A percentile compares a stretch with the other conserved stretches of the same genome.
Conservation (phyloP, 1,140 invertebrate genomes). For the Euglossa dilemma region DNA sequence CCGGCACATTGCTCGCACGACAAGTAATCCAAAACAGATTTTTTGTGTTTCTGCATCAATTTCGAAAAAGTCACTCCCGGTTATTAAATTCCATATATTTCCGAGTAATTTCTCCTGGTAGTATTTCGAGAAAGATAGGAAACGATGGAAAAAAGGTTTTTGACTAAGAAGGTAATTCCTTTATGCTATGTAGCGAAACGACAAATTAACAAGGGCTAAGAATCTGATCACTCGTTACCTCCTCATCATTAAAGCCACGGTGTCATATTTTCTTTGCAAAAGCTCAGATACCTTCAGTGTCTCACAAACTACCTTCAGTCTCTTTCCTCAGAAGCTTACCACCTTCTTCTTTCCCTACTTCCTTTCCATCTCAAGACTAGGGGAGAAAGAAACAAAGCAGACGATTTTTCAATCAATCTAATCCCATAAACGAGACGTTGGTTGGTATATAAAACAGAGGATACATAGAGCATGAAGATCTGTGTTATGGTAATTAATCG, state of each 20-base stretch:
- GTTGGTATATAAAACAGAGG: neutral
- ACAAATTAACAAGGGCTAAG: neutral
- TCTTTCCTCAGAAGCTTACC: neutral
- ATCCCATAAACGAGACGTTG: neutral
- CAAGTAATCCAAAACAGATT: too few relatives aligned
- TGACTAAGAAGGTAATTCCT: neutral
- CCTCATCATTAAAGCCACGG: slow-evolving; percentile 4
- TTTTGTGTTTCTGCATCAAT: neutral
- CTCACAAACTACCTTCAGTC: neutral
- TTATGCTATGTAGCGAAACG: neutral
- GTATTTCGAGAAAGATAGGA: too few relatives aligned
- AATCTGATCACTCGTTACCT: slow-evolving; percentile 2
- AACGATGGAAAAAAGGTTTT: too few relatives aligned
- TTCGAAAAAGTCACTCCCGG: neutral
- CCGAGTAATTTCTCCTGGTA: too few relatives aligned
- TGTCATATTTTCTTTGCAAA: neutral
- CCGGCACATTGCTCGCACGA: neutral
- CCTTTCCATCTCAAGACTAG: neutral
- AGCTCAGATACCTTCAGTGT: neutral
- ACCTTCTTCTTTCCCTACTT: neutral
- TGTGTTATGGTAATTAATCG: neutral
- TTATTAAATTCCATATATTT: neutral
- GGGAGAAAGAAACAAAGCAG: slow-evolving; percentile 2
- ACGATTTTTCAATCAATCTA: slow-evolving; percentile 59
- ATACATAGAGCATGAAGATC: neutral